These are phyloP conservation scores for Dendroctonus valens DNA, from an alignment of 1,140 invertebrate genomes.

Conservation along the genomic window DNA sequence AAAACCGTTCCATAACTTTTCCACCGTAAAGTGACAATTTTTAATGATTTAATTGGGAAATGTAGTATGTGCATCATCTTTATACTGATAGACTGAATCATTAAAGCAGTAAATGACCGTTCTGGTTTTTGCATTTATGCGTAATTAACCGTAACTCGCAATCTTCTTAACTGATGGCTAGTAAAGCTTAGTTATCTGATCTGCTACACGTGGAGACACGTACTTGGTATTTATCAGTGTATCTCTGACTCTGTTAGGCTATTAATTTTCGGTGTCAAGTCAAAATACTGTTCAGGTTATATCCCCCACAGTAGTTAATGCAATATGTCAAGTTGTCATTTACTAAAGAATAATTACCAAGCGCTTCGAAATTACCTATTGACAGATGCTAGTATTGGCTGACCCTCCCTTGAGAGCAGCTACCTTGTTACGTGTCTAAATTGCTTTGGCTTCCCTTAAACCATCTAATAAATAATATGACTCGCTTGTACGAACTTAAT, in stretches of 20 bases:
- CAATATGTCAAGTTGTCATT: constrained; percentile 38
- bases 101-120: too few relatives aligned
- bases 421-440: constrained; percentile 14
- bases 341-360: constrained; percentile 30
- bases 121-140: neutral
- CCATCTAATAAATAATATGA: constrained; percentile 13
- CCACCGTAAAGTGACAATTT: too few relatives aligned
- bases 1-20: too few relatives aligned
- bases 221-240: constrained; percentile 22
- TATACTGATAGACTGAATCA: too few relatives aligned
- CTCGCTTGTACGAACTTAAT: neutral
- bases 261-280: constrained; percentile 37
- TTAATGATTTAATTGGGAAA: neutral
- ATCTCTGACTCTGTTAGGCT: constrained; percentile 28
- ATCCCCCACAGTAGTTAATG: constrained; percentile 36
- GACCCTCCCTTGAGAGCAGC: constrained; percentile 11
- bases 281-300: constrained; percentile 36
- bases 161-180: constrained; percentile 16
- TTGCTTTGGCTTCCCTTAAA: constrained; percentile 11
- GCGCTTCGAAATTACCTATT: constrained; percentile 27
- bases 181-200: constrained; percentile 5
- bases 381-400: constrained; percentile 23
- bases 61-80: too few relatives aligned
- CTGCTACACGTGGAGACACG: neutral
- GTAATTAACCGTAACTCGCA: neutral